Percentiles rank a stretch among this genome's conserved stretches.
phyloP scores from a whole-genome alignment of 2,888 invertebrate genomes.

The Tenodera sinensis region DNA sequence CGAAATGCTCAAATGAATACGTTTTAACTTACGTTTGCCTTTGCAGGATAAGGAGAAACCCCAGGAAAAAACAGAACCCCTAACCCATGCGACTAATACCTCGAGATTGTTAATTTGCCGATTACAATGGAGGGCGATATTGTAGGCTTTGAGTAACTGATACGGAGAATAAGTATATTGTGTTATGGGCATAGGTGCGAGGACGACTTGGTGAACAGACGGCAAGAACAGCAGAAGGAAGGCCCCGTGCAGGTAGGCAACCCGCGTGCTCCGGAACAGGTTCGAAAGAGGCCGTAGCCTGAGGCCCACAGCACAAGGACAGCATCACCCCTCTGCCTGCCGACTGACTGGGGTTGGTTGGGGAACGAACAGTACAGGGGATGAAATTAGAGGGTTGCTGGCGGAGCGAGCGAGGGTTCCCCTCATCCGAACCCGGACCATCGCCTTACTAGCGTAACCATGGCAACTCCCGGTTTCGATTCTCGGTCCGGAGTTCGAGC shows the following conservation, averaged over 20 bases:
- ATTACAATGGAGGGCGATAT: too few relatives aligned
- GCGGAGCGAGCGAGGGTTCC: constrained; percentile 1
- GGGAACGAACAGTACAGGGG: constrained; percentile 13
- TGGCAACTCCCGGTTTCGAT: neutral
- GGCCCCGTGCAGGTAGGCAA: constrained; percentile 7
- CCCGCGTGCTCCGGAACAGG: constrained; percentile 9
- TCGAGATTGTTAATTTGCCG: too few relatives aligned
- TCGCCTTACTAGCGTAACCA: neutral
- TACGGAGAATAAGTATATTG: too few relatives aligned
- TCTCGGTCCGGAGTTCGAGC: neutral
- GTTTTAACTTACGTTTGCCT: too few relatives aligned
- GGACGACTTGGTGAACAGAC: neutral
- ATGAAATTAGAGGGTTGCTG: constrained; percentile 24
- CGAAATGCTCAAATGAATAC: too few relatives aligned
- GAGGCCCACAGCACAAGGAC: constrained; percentile 5
- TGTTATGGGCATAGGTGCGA: neutral
- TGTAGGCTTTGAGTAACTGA: too few relatives aligned
- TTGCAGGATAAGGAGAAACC: too few relatives aligned
- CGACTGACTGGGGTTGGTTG: neutral
- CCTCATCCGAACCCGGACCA: neutral
- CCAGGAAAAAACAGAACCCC: too few relatives aligned
- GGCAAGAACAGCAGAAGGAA: neutral
- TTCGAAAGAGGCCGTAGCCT: constrained; percentile 21
- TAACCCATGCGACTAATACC: too few relatives aligned
- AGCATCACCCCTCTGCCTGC: neutral